phyloP scores from a whole-genome alignment of 2,888 invertebrate species.

The Noctua janthina region DNA sequence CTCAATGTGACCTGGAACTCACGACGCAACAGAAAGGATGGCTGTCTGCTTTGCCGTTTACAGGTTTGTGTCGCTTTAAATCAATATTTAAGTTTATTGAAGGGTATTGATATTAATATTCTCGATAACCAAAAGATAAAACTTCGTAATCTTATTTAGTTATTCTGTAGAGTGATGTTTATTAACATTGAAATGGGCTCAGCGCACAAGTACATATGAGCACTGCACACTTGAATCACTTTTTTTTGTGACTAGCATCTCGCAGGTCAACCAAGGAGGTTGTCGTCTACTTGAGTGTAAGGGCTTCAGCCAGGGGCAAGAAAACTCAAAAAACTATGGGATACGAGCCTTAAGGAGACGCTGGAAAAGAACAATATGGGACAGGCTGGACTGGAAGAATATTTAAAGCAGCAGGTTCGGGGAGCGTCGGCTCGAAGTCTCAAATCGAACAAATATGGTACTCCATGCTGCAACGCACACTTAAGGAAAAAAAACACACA shows the following conservation, averaged over 20 bases:
- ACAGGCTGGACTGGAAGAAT: neutral
- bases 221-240: neutral
- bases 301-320: neutral
- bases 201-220: neutral
- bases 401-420: neutral
- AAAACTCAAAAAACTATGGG: neutral
- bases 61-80: conserved; percentile 84
- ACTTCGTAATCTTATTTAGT: neutral
- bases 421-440: too few relatives aligned
- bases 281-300: neutral
- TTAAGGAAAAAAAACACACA: neutral
- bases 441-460: too few relatives aligned
- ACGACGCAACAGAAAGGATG: conserved; percentile 91
- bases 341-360: neutral
- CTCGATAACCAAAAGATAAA: neutral
- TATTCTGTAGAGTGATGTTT: neutral
- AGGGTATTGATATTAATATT: neutral
- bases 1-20: conserved; percentile 92
- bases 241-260: neutral
- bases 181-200: neutral
- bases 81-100: neutral
- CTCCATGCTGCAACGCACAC: neutral
- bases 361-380: neutral
- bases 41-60: conserved; percentile 92
- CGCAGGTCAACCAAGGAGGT: neutral